Conservation (phyloP, 2,113 vertebrate species). For the Ammodytes marinus region DNA sequence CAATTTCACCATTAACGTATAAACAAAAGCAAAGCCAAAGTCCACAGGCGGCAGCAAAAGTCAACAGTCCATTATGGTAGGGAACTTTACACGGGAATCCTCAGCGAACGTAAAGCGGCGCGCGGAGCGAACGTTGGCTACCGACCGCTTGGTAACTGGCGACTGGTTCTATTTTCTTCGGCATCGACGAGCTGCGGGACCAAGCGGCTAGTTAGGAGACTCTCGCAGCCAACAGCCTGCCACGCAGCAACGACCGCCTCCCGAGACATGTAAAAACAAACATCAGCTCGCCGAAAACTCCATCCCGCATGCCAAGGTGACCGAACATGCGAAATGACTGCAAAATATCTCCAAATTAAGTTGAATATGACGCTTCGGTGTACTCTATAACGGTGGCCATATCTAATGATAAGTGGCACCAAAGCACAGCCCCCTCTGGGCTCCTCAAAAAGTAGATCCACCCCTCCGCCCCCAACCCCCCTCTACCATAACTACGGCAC, state of each 20-base stretch:
- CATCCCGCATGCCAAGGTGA: constrained; percentile 24
- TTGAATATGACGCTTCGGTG: constrained; percentile 76
- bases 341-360: constrained; percentile 73
- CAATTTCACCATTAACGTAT: constrained; percentile 61
- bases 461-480: constrained; percentile 15
- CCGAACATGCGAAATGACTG: constrained; percentile 22
- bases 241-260: constrained; percentile 77
- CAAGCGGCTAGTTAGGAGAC: constrained; percentile 78
- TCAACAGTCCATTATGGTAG: constrained; percentile 1
- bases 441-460: constrained; percentile 78
- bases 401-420: constrained; percentile 84
- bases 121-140: constrained; percentile 42
- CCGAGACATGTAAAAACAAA: constrained; percentile 51
- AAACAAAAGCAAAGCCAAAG: constrained; percentile 32
- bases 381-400: constrained; percentile 83
- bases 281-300: constrained; percentile 49
- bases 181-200: constrained; percentile 81
- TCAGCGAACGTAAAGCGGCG: constrained; percentile 30
- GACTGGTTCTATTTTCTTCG: constrained; percentile 83
- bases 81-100: constrained; percentile 60
- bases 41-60: constrained; percentile 42
- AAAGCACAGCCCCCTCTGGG: constrained; percentile 69
- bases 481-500: constrained; percentile 47
- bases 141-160: constrained; percentile 73
- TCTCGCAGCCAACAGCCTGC: constrained; percentile 72